Conservation (phyloP, 2,888 invertebrate species). For the Pyrochroa serraticornis region DNA sequence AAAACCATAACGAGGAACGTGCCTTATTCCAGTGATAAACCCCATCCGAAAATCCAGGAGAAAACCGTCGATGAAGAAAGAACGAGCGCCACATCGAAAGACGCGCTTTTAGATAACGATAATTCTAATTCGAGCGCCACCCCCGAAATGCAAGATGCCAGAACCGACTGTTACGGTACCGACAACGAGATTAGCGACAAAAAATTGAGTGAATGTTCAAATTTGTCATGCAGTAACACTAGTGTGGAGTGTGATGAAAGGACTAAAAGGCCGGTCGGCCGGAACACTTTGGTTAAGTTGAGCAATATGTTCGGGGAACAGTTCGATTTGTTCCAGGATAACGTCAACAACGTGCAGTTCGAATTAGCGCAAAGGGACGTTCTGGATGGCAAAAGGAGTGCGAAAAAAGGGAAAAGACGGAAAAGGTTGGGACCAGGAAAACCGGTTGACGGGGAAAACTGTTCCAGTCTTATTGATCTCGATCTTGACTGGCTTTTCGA, state of each 20-base stretch:
- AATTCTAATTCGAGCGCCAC: constrained; percentile 67
- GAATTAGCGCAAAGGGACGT: constrained; percentile 51
- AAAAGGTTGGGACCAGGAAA: constrained; percentile 26
- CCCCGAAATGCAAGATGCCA: constrained; percentile 62
- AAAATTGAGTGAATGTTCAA: constrained; percentile 51
- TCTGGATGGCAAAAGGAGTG: constrained; percentile 42
- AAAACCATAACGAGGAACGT: constrained; percentile 43
- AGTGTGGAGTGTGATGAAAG: constrained; percentile 52
- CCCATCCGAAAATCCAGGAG: constrained; percentile 33
- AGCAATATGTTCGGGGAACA: constrained; percentile 23
- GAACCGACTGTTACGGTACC: constrained; percentile 50
- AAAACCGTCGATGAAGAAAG: constrained; percentile 71
- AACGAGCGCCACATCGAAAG: constrained; percentile 74
- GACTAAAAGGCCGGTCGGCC: constrained; percentile 14
- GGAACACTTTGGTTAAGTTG: constrained; percentile 13
- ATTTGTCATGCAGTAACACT: constrained; percentile 52
- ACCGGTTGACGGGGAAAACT: constrained; percentile 42
- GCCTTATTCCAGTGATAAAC: constrained; percentile 42
- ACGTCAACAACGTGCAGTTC: constrained; percentile 53
- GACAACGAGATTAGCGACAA: constrained; percentile 55
- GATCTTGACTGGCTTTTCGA: constrained; percentile 72
- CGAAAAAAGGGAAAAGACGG: constrained; percentile 26
- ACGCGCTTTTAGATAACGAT: constrained; percentile 68
- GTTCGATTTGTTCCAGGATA: constrained; percentile 51
- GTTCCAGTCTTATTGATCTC: constrained; percentile 61